phyloP scores from a whole-genome alignment of 2,113 vertebrate genomes.

The Nematolebias whitei region DNA sequence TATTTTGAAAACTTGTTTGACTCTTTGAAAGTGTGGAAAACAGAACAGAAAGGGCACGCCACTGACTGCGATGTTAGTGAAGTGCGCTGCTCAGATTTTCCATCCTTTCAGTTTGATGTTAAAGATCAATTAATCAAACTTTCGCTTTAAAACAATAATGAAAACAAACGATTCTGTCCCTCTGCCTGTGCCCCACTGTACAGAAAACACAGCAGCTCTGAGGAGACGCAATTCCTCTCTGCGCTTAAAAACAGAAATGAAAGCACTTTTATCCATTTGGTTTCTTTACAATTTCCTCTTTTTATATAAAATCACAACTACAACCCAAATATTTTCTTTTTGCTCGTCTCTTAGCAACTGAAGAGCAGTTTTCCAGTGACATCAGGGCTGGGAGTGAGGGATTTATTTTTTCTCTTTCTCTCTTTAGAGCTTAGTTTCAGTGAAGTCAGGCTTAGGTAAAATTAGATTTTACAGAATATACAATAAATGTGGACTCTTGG shows the following conservation, averaged over 20 bases:
- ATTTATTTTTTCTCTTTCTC: slow-evolving; percentile 26
- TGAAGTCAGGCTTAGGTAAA: slow-evolving; percentile 61
- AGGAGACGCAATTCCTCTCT: slow-evolving; percentile 47
- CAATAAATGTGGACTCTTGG: slow-evolving; percentile 29
- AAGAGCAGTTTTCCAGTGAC: slow-evolving; percentile 80
- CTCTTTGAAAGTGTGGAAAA: not conserved
- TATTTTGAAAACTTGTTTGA: not conserved
- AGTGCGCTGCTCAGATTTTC: not conserved
- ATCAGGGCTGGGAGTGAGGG: slow-evolving; percentile 67
- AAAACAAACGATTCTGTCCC: not conserved
- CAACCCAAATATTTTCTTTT: slow-evolving; percentile 79
- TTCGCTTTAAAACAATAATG: not conserved
- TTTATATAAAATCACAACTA: slow-evolving; percentile 63
- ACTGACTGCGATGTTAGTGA: not conserved
- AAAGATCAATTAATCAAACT: slow-evolving; percentile 1
- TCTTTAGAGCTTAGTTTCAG: slow-evolving; percentile 53
- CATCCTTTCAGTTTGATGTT: not conserved
- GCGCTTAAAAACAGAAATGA: slow-evolving; percentile 62
- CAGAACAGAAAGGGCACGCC: not conserved
- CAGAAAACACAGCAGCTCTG: slow-evolving; percentile 48
- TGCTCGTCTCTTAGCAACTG: slow-evolving; percentile 79
- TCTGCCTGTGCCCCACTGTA: slow-evolving; percentile 8
- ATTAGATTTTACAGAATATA: slow-evolving; percentile 52
- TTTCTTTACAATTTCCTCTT: slow-evolving; percentile 61
- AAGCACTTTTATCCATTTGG: slow-evolving; percentile 65